These are phyloP conservation scores for Drosophila limbata DNA, from an alignment of 2,888 invertebrate species.

Conservation along the genomic window DNA sequence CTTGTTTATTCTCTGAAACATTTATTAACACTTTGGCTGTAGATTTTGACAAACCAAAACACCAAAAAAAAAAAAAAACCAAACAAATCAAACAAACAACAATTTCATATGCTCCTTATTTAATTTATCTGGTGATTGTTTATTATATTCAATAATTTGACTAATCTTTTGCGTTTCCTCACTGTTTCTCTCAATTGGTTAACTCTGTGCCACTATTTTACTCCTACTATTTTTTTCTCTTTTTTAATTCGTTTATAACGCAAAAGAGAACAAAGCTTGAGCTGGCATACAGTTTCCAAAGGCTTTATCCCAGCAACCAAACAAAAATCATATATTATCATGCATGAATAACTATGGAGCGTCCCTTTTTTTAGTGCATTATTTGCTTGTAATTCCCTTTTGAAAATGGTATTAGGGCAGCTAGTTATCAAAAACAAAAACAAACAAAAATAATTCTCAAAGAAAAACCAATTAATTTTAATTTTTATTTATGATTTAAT, in stretches of 20 bases:
- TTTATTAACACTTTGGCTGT: conserved; percentile 82
- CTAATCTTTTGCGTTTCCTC: conserved; percentile 75
- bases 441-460: conserved; percentile 33
- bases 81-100: conserved; percentile 47
- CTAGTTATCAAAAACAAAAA: conserved; percentile 44
- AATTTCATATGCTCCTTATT: conserved; percentile 58
- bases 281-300: conserved; percentile 20
- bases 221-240: conserved; percentile 31
- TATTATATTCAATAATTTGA: conserved; percentile 53
- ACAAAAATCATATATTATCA: conserved; percentile 7
- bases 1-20: conserved; percentile 51
- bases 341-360: conserved; percentile 54
- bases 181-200: conserved; percentile 42
- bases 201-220: conserved; percentile 44
- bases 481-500: conserved; percentile 83
- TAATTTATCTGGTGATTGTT: conserved; percentile 72
- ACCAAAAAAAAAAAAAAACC: conserved; percentile 32
- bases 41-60: conserved; percentile 76
- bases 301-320: conserved; percentile 21
- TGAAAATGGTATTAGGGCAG: conserved; percentile 67
- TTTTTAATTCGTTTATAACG: conserved; percentile 45
- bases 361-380: conserved; percentile 29
- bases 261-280: conserved; percentile 50
- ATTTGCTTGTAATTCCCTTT: conserved; percentile 57
- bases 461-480: conserved; percentile 68